Percentiles rank a stretch among this genome's conserved stretches.
Conservation (phyloP, 2,113 vertebrate species). For the Dipodomys spectabilis region DNA sequence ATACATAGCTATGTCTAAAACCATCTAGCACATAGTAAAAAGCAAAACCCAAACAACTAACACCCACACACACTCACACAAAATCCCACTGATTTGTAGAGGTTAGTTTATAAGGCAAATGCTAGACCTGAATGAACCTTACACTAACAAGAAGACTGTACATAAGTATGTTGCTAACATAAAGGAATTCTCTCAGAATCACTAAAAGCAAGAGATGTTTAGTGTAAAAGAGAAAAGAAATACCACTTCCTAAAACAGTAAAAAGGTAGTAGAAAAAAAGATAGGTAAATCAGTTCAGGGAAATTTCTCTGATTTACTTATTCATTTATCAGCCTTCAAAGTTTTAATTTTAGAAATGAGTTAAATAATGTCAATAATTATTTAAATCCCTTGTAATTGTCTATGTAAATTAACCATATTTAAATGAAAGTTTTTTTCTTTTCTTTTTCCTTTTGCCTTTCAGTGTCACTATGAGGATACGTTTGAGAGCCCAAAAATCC, state of each 20-base stretch:
- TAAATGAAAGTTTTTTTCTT: not conserved
- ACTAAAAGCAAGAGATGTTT: not conserved
- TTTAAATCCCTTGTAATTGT: not conserved
- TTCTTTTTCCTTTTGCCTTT: not conserved
- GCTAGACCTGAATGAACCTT: not conserved
- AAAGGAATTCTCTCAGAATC: not conserved
- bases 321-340: not conserved
- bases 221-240: not conserved
- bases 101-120: not conserved
- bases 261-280: not conserved
- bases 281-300: not conserved
- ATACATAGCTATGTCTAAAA: not conserved
- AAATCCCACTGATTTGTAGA: not conserved
- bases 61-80: too few relatives aligned
- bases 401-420: not conserved
- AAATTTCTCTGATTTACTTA: not conserved
- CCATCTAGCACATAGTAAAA: not conserved
- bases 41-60: not conserved
- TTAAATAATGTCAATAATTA: not conserved
- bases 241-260: not conserved
- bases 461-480: not conserved
- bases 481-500: too few relatives aligned
- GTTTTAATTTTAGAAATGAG: constrained; percentile 4
- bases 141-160: not conserved
- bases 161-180: not conserved